A percentile compares a stretch with the other conserved stretches of the same genome.
Evolutionary conservation across 2,113 vertebrate species (phyloP).

Genomic region (Thamnaconus septentrionalis): DNA sequence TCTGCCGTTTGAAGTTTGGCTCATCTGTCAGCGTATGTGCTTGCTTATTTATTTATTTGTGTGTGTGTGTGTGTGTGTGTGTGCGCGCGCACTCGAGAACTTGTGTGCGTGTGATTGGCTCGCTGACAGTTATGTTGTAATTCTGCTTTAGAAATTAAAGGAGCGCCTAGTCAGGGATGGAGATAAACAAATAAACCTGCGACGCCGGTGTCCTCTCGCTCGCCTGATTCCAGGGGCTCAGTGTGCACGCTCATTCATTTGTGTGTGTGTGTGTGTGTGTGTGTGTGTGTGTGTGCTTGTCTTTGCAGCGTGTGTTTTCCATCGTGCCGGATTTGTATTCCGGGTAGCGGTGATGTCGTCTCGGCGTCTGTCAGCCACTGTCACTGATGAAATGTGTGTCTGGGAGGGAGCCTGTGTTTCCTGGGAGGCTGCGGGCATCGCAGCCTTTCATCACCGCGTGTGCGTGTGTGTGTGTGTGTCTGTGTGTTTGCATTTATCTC

Average conservation of each 20-base stretch:
- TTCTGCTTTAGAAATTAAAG: conserved; percentile 15
- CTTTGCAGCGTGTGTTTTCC: conserved; percentile 26
- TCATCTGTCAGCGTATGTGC: conserved; percentile 48
- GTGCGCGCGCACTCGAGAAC: conserved; percentile 32
- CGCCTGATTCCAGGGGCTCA: conserved; percentile 37
- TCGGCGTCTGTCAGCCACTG: conserved; percentile 34
- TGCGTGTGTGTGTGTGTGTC: conserved; percentile 45
- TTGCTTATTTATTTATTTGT: too few species aligned
- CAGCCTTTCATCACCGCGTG: conserved; percentile 32
- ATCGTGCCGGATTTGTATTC: conserved; percentile 47
- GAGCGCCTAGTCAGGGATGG: conserved; percentile 19
- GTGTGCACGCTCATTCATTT: too few species aligned
- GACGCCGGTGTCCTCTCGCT: conserved; percentile 32
- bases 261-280: not conserved
- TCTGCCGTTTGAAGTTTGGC: conserved; percentile 68
- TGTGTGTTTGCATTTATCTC: conserved; percentile 53
- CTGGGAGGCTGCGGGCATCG: conserved; percentile 52
- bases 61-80: conserved; percentile 20
- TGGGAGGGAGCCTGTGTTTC: conserved; percentile 29
- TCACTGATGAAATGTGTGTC: conserved; percentile 35
- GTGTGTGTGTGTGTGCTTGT: conserved; percentile 12
- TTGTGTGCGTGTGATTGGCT: conserved; percentile 22
- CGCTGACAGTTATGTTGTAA: conserved; percentile 31
- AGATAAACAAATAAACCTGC: conserved; percentile 48
- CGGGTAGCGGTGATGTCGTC: conserved; percentile 17